Evolutionary conservation across 2,888 invertebrate genomes (phyloP).

Genomic region (Lacanobia oleracea): DNA sequence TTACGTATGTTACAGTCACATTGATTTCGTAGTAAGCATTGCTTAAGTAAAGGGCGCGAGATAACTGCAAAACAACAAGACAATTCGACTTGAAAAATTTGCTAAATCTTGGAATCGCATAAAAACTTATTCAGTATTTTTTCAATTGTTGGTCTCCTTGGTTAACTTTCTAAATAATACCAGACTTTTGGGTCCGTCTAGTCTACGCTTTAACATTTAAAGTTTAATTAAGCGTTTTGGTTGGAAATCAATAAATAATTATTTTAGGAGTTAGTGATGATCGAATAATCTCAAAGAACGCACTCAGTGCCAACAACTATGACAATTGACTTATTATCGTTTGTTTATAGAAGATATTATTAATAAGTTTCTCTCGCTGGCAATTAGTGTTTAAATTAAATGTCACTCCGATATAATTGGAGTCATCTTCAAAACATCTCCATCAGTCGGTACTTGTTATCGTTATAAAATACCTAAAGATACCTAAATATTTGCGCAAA

Average conservation of each 20-base stretch:
- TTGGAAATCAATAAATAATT: slow-evolving; percentile 23
- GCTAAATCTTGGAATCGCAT: neutral
- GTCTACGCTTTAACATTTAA: neutral
- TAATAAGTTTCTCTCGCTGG: slow-evolving; percentile 26
- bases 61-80: neutral
- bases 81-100: neutral
- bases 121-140: neutral
- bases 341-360: slow-evolving; percentile 44
- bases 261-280: slow-evolving; percentile 7
- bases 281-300: slow-evolving; percentile 7
- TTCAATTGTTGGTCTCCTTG: neutral
- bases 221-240: neutral
- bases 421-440: slow-evolving; percentile 33
- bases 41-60: too few species aligned
- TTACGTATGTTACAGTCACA: too few species aligned
- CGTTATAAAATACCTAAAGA: slow-evolving; percentile 1
- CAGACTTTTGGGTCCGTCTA: neutral
- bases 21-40: too few species aligned
- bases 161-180: slow-evolving; percentile 2
- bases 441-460: slow-evolving; percentile 22
- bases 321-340: slow-evolving; percentile 53
- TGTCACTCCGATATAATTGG: slow-evolving; percentile 21
- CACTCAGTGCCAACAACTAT: slow-evolving; percentile 40
- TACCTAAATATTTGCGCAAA: slow-evolving; percentile 15
- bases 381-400: slow-evolving; percentile 49